Evolutionary conservation across 2,113 vertebrate species (phyloP).

Genomic region (Tetrax tetrax): DNA sequence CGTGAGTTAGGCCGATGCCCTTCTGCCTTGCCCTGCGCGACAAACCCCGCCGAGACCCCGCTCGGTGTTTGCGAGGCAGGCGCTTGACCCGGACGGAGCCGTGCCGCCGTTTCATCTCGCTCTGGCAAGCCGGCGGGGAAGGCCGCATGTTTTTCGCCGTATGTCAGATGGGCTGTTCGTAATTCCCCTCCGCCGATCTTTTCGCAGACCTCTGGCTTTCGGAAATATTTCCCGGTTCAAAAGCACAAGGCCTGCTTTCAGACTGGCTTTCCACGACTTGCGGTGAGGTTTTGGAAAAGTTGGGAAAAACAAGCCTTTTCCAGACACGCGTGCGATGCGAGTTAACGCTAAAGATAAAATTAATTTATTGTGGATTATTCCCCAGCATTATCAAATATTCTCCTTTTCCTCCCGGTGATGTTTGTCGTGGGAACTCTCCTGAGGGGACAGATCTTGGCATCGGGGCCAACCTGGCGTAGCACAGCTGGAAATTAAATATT

Average conservation of each 20-base stretch:
- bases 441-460: background rate
- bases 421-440: accelerated
- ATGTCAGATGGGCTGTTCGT: background rate
- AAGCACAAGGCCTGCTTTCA: background rate
- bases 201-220: background rate
- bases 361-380: background rate
- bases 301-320: background rate
- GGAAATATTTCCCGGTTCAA: background rate
- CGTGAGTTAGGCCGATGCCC: background rate
- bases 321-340: accelerated
- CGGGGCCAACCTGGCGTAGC: background rate
- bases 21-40: background rate
- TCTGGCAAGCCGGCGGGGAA: background rate
- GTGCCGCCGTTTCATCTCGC: background rate
- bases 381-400: accelerated
- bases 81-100: background rate
- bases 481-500: background rate
- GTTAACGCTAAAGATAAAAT: background rate
- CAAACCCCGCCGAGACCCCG: background rate
- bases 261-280: accelerated
- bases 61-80: background rate
- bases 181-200: background rate
- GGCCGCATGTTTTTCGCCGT: background rate
- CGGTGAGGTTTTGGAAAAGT: background rate
- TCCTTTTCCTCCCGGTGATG: background rate